Conservation (phyloP, 2,113 vertebrate species). For the Pseudopipra pipra region DNA sequence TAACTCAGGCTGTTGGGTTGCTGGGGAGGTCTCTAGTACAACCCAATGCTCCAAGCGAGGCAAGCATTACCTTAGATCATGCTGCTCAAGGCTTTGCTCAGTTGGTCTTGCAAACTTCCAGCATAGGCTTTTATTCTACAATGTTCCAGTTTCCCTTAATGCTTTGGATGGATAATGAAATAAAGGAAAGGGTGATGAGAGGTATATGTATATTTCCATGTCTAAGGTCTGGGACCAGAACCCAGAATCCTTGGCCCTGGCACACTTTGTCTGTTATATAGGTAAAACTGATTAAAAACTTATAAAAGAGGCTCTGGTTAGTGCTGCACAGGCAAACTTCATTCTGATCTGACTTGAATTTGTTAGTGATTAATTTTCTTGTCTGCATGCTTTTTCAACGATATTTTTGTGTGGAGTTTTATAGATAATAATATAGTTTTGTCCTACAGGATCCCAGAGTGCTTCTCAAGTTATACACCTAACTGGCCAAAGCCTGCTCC, state of each 20-base stretch:
- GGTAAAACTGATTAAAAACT: background rate
- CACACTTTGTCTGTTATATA: background rate
- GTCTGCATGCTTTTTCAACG: background rate
- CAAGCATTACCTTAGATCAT: background rate
- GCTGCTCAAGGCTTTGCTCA: background rate
- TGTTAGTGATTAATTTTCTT: background rate
- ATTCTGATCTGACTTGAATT: background rate
- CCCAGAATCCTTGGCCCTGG: background rate
- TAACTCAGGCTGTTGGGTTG: background rate
- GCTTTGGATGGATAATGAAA: background rate
- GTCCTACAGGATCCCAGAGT: conserved; percentile 24
- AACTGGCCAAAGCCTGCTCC: conserved; percentile 28
- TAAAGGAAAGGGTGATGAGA: background rate
- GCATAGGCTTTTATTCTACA: background rate
- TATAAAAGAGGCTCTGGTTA: background rate
- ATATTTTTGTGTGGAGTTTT: conserved; percentile 15
- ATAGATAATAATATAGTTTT: conserved; percentile 24
- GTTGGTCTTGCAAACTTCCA: background rate
- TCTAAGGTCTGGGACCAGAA: background rate
- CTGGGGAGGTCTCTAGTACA: background rate
- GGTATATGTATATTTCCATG: background rate
- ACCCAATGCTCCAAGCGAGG: background rate
- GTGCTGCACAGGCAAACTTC: background rate
- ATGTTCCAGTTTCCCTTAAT: background rate
- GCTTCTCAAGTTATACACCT: conserved; percentile 39